Evolutionary conservation across 2,797 vertebrate species (phyloP).

Genomic region (Silurus lanzhouensis): DNA sequence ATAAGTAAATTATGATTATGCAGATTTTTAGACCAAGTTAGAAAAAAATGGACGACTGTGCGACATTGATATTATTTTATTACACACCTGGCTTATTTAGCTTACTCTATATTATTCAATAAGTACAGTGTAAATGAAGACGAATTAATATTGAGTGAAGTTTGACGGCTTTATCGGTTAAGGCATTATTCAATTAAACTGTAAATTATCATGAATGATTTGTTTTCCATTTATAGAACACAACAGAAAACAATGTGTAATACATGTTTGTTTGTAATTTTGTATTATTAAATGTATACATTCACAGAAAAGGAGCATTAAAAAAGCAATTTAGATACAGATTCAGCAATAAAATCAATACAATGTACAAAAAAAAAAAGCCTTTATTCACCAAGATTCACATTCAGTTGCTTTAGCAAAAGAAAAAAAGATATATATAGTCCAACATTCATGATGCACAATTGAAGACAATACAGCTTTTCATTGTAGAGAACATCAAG

Average conservation of each 20-base stretch:
- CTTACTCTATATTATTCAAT: background rate
- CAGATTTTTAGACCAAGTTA: background rate
- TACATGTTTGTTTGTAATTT: background rate
- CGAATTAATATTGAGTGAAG: background rate
- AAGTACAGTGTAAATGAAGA: background rate
- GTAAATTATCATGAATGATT: background rate
- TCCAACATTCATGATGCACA: conserved; percentile 43
- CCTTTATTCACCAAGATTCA: conserved; percentile 54
- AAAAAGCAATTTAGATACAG: background rate
- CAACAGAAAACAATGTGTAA: background rate
- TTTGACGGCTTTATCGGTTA: background rate
- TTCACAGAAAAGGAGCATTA: background rate
- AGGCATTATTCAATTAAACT: background rate
- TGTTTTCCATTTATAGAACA: conserved; percentile 6
- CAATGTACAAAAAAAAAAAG: conserved; percentile 50
- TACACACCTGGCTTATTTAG: background rate
- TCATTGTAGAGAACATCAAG: conserved; percentile 2
- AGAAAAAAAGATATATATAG: conserved; percentile 41
- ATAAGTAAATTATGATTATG: no score
- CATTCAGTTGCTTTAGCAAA: conserved; percentile 55
- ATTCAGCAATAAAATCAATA: conserved; percentile 20
- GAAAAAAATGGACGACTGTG: background rate
- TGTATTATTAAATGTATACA: background rate
- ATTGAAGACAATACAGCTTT: conserved; percentile 35
- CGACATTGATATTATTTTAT: no score